Evolutionary conservation across 2,113 vertebrate genomes (phyloP).

Genomic region (Python bivittatus): DNA sequence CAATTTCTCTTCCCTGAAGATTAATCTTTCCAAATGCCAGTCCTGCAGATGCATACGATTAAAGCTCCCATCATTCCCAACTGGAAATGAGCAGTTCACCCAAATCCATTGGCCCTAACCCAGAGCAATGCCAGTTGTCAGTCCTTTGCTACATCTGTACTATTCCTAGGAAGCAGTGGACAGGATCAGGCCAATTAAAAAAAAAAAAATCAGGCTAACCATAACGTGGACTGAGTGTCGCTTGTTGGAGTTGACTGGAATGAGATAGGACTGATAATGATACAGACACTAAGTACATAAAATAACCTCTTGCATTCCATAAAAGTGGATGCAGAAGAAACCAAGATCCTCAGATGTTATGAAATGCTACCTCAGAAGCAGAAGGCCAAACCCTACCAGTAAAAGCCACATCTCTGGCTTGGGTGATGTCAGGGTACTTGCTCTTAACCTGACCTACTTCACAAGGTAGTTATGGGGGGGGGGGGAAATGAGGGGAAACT

Average conservation of each 20-base stretch:
- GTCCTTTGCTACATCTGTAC: not conserved
- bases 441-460: not conserved
- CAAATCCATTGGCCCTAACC: not conserved
- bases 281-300: not conserved
- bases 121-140: not conserved
- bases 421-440: not conserved
- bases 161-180: not conserved
- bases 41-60: too few species aligned
- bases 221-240: not conserved
- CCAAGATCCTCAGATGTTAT: not conserved
- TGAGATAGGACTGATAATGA: too few species aligned
- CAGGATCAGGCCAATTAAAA: not conserved
- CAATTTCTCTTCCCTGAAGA: conserved; percentile 57
- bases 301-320: not conserved
- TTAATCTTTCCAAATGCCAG: not conserved
- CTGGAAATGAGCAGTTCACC: not conserved
- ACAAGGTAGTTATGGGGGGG: not conserved
- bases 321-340: not conserved
- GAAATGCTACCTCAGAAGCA: not conserved
- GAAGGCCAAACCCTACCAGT: not conserved
- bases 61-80: not conserved
- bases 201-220: not conserved
- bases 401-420: not conserved
- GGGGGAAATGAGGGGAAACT: accelerated
- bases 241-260: not conserved